Percentiles rank a stretch among this genome's conserved stretches.
Conservation (phyloP, 2,888 invertebrate genomes). For the Callyntrura sp. region DNA sequence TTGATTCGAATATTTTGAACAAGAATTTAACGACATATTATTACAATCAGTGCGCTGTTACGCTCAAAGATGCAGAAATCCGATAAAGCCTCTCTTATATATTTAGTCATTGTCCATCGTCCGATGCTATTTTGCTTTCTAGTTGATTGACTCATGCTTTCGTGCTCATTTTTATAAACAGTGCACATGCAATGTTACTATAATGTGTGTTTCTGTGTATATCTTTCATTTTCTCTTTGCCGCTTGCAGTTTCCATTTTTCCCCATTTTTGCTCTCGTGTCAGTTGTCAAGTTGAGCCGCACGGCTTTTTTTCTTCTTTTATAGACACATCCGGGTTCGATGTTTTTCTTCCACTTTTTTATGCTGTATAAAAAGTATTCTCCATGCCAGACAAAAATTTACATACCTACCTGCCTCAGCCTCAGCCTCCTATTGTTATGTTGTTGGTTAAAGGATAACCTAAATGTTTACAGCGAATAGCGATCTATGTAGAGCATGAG, state of each 20-base stretch:
- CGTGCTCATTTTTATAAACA: too few species aligned
- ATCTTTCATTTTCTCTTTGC: conserved; percentile 1
- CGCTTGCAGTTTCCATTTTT: conserved; percentile 49
- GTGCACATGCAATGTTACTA: too few species aligned
- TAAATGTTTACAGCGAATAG: background rate
- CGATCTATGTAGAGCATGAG: background rate
- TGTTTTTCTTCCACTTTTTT: conserved; percentile 46
- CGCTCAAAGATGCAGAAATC: too few species aligned
- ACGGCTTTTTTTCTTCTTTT: conserved; percentile 16
- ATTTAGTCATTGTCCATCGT: too few species aligned
- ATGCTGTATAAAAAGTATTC: background rate
- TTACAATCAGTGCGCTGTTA: too few species aligned
- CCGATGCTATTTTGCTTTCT: too few species aligned
- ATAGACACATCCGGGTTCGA: conserved; percentile 70
- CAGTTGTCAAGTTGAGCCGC: background rate
- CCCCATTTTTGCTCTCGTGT: conserved; percentile 25
- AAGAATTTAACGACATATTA: too few species aligned
- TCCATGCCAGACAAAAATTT: conserved; percentile 1
- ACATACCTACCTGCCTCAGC: background rate
- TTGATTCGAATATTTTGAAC: too few species aligned
- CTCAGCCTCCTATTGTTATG: background rate
- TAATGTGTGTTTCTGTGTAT: too few species aligned
- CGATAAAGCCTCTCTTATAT: too few species aligned
- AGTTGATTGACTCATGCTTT: too few species aligned
- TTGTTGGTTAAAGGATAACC: background rate